Conservation (phyloP, 2,113 vertebrate species). For the Scolopax mira region DNA sequence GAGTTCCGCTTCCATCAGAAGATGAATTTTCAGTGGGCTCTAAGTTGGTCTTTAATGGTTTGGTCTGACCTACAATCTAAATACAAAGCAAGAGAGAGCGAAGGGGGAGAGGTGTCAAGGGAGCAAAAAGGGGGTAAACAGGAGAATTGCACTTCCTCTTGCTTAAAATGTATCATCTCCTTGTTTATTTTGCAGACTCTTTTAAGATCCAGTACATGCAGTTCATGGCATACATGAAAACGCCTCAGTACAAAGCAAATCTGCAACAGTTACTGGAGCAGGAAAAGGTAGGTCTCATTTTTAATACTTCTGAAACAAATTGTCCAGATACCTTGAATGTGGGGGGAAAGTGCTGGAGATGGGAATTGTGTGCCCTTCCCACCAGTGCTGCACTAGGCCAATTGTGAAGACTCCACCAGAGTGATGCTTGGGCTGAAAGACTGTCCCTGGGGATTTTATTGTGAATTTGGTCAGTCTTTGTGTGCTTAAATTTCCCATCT, state of each 20-base stretch:
- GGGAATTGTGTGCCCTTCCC: no score
- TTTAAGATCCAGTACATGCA: constrained; percentile 96
- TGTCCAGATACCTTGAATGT: background rate
- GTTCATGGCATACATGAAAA: constrained; percentile 96
- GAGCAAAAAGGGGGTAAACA: background rate
- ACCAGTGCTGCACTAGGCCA: background rate
- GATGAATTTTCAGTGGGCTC: background rate
- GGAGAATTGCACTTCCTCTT: background rate
- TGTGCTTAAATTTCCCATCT: background rate
- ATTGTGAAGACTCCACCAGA: background rate
- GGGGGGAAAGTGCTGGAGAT: background rate
- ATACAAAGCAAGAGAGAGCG: background rate
- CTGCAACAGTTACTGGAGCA: constrained; percentile 93
- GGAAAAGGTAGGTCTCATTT: constrained; percentile 84
- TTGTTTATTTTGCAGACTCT: constrained; percentile 79
- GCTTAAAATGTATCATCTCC: background rate
- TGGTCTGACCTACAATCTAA: background rate
- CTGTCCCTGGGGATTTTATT: background rate
- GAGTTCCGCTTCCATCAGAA: background rate
- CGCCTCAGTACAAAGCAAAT: constrained; percentile 91
- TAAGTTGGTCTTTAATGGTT: background rate
- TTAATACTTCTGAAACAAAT: background rate
- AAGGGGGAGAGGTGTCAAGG: background rate
- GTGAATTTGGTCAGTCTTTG: background rate
- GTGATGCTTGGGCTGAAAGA: background rate